Conservation (phyloP, 2,113 vertebrate genomes). For the Isurus oxyrinchus region DNA sequence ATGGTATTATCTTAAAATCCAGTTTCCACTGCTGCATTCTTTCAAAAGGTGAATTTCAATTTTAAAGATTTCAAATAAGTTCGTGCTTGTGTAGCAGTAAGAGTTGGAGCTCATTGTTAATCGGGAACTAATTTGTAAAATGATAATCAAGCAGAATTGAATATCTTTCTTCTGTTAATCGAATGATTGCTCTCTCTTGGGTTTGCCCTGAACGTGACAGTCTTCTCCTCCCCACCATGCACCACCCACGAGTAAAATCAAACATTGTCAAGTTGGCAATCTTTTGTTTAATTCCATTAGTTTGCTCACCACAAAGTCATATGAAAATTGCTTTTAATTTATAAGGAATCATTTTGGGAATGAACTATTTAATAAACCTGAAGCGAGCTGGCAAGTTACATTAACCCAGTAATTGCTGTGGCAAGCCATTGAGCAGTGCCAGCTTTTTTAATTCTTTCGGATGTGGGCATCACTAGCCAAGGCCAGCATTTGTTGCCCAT, state of each 20-base stretch:
- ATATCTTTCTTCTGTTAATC: too few species aligned
- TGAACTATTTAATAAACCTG: not conserved
- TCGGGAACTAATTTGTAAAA: too few species aligned
- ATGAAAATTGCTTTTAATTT: not conserved
- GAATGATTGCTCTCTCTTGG: too few species aligned
- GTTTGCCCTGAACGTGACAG: too few species aligned
- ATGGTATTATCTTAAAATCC: not conserved
- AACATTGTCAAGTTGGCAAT: not conserved
- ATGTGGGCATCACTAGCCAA: too few species aligned
- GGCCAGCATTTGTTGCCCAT: too few species aligned
- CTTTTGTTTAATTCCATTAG: not conserved
- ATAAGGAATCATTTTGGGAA: not conserved
- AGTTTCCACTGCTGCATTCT: not conserved
- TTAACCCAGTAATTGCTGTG: too few species aligned
- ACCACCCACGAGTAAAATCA: not conserved
- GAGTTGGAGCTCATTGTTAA: not conserved
- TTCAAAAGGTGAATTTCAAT: not conserved
- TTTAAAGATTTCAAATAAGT: not conserved
- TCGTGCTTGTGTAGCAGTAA: not conserved
- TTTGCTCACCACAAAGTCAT: not conserved
- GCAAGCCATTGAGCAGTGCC: too few species aligned
- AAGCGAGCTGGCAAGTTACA: not conserved
- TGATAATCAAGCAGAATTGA: too few species aligned
- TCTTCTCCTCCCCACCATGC: too few species aligned
- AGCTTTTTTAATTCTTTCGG: too few species aligned